Evolutionary conservation across 2,888 invertebrate species (phyloP), one percentile per base, ranked within the genome.

Genomic region (Phortica magna): DNA sequence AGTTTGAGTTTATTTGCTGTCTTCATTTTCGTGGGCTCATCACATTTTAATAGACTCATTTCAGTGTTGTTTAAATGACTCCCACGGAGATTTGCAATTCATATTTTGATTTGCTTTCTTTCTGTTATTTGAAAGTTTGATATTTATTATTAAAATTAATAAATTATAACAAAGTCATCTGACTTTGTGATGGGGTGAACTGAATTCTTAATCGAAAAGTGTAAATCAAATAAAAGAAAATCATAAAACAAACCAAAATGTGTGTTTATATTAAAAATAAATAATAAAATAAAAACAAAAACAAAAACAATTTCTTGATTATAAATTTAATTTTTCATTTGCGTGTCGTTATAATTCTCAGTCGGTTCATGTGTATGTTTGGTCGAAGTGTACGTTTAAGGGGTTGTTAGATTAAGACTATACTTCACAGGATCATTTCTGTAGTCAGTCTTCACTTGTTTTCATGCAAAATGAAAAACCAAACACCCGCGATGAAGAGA

Each of bases 391-490:
- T 42, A 12, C n/a, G 42, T n/a, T 64, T 1, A 76, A 43, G 67
- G 68, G 39, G 0, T 0, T 6, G 43, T 67, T 53, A 76, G 83
- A 0, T 89, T 89, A 91, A 91, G 91, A 91, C 91, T 91, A 91
- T 91, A 91, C 94, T 94, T 94, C 93, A 93, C 93, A 94, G 94
- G 94, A 94, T 94, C 94, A 94, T 94, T 94, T 94, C 94, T 94
- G 94, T 93, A 94, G 94, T 94, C 92, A 91, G 93, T 94, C 93
- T 94, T 93, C 93, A 89, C 91, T 91, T 90, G 90, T 93, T 93
- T 92, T 93, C 90, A 91, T 92, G 91, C 91, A 91, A 93, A 85
- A 81, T 87, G 91, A 90, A 93, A 93, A 93, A 91, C 22, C 85
- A 89, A 87, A 89, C 90, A 93, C 89, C 94, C 93, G 93, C 92